phyloP scores from a whole-genome alignment of 2,888 invertebrate species.

The Platycnemis pennipes region DNA sequence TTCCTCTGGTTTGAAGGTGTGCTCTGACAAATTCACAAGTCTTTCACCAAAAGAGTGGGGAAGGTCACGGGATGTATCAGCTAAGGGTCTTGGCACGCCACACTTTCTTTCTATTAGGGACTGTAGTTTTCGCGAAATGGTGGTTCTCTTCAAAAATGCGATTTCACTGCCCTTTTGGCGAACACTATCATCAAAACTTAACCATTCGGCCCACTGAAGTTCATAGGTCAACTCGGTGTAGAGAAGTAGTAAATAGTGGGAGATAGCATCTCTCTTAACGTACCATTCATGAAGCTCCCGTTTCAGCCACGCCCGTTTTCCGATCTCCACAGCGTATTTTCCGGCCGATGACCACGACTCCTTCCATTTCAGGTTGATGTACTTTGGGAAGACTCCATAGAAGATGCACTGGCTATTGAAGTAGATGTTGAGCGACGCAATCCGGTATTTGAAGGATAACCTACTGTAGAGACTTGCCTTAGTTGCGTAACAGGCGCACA shows the following conservation, averaged over 20 bases:
- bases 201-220: not conserved
- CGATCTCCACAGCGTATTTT: not conserved
- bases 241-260: constrained; percentile 4
- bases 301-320: not conserved
- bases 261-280: constrained; percentile 30
- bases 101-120: not conserved
- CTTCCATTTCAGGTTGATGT: constrained; percentile 19
- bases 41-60: not conserved
- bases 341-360: not conserved
- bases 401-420: constrained; percentile 23
- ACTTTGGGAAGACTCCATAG: not conserved
- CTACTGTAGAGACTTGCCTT: not conserved
- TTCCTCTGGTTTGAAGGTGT: not conserved
- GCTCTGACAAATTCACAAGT: not conserved
- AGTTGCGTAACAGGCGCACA: not conserved
- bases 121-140: not conserved
- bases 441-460: not conserved
- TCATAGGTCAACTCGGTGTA: not conserved
- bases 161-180: constrained; percentile 25
- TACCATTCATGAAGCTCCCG: constrained; percentile 7
- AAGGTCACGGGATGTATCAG: not conserved
- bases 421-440: constrained; percentile 10
- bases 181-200: not conserved
- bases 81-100: not conserved
- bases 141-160: not conserved